Evolutionary conservation across 2,797 vertebrate species (phyloP).

Genomic region (Rhyacichthys aspro): DNA sequence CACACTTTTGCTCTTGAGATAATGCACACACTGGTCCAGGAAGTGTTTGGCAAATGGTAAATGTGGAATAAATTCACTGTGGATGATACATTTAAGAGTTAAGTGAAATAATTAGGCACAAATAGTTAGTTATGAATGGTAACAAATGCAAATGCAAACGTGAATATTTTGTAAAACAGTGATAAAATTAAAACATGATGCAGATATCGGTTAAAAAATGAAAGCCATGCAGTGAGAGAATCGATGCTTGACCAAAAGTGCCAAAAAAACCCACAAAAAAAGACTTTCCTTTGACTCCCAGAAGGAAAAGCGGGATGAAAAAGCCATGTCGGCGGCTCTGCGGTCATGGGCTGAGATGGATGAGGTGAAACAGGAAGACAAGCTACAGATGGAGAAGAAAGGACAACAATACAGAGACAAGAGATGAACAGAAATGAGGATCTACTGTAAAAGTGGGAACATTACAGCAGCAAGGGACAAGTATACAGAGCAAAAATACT

Average conservation of each 20-base stretch:
- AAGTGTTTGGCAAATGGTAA: not conserved
- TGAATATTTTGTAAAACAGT: too few relatives aligned
- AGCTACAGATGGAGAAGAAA: conserved; percentile 46
- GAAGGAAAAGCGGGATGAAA: conserved; percentile 98
- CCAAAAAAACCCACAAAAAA: too few relatives aligned
- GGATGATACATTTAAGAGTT: not conserved
- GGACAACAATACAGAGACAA: conserved; percentile 49
- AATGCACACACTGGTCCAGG: not conserved
- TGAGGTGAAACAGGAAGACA: conserved; percentile 64
- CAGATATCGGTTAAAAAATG: conserved; percentile 4
- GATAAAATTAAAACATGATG: not conserved
- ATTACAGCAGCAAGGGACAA: too few relatives aligned
- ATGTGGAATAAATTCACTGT: not conserved
- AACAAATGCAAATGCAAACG: not conserved
- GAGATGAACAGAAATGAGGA: conserved; percentile 45
- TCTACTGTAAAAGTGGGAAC: not conserved
- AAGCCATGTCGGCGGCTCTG: conserved; percentile 87
- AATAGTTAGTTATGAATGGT: not conserved
- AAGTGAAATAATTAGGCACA: not conserved
- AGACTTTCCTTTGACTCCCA: conserved; percentile 99
- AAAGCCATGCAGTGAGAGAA: conserved; percentile 57
- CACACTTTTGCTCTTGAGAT: not conserved
- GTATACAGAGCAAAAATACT: not conserved
- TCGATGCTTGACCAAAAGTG: conserved; percentile 37
- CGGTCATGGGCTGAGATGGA: conserved; percentile 80